Percentiles rank a stretch among this genome's conserved stretches.
Evolutionary conservation across 2,888 invertebrate genomes (phyloP).

Genomic region (Dasypolia templi): DNA sequence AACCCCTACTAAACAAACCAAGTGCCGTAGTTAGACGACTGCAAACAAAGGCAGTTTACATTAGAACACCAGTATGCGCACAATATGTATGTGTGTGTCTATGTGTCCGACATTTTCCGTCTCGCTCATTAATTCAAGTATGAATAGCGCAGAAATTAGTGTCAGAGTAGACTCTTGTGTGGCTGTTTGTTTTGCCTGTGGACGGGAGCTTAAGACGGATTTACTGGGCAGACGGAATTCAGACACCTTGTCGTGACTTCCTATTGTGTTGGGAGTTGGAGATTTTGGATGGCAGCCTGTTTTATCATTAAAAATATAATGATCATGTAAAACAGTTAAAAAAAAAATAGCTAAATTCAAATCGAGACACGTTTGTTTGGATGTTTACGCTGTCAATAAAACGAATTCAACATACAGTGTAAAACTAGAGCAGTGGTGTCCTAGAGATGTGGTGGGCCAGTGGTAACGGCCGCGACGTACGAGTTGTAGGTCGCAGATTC

Average conservation of each 20-base stretch:
- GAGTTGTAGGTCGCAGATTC: too few species aligned
- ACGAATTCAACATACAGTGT: neutral
- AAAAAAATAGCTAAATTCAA: too few species aligned
- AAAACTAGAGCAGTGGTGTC: too few species aligned
- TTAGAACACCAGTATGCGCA: constrained; percentile 38
- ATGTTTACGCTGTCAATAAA: neutral
- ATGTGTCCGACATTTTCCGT: constrained; percentile 47
- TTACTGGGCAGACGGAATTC: constrained; percentile 55
- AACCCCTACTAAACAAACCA: constrained; percentile 43
- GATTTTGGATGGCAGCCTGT: neutral
- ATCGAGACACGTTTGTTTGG: neutral
- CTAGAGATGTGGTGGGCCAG: too few species aligned
- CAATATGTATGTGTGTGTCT: constrained; percentile 20
- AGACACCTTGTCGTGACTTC: constrained; percentile 52
- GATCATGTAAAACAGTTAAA: neutral
- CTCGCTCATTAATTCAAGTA: constrained; percentile 59
- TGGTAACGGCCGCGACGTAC: too few species aligned
- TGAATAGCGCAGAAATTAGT: constrained; percentile 58
- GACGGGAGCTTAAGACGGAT: constrained; percentile 48
- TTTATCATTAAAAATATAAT: constrained; percentile 3
- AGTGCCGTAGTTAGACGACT: constrained; percentile 37
- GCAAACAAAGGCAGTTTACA: constrained; percentile 57
- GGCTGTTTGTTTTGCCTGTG: constrained; percentile 38
- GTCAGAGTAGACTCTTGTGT: constrained; percentile 41
- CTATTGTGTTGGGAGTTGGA: constrained; percentile 2